Base-by-base conservation (phyloP, 2,888 invertebrate species). In the Drosophila quinaria region DNA sequence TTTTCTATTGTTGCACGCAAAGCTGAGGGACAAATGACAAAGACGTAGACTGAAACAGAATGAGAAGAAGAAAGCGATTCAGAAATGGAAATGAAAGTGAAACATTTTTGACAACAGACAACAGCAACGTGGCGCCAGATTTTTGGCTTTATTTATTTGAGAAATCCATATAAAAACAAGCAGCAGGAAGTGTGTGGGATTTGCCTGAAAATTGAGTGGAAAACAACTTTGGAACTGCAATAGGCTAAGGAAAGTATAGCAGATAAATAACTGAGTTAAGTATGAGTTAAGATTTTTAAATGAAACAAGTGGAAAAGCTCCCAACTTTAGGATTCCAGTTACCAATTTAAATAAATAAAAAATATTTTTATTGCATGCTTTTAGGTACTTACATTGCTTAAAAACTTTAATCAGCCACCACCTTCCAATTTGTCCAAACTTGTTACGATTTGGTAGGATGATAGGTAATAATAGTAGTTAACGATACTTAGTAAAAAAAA, bases 41-140 rank as follows among this genome's bases (percentile, higher is more conserved):
- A 54, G 46, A 52, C 35, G 63, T n/a, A 63, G 15, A 42, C 31
- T 29, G 13, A 17, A 13, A 33, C 13, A 39, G 29, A 11, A 25
- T 49, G 25, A 17, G 11, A 46, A 44, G 15, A 2, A 15, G 50
- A 17, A 19, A 22, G n/a, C 33, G 22, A 46, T 13, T 56, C 17
- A 46, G 9, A 39, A 55, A 50, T 44, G 37, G 59, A 72, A 66
- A 58, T 56, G 44, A 22, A 56, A 67, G 35, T 51, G 54, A 60
- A 31, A 82, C 70, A 63, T 64, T 82, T 84, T 82, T 71, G 82
- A 71, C 74, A 79, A 68, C 67, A 81, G 74, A 74, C 74, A 83
- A 83, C 86, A 78, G 78, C 70, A 70, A 67, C 59, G 70, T 80
- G 83, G 83, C 88, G 88, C 86, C 83, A 80, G 72, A 82, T 81